These are phyloP conservation scores for Eulemur coronatus DNA, from an alignment of 2,797 vertebrate genomes.

Conservation along the genomic window DNA sequence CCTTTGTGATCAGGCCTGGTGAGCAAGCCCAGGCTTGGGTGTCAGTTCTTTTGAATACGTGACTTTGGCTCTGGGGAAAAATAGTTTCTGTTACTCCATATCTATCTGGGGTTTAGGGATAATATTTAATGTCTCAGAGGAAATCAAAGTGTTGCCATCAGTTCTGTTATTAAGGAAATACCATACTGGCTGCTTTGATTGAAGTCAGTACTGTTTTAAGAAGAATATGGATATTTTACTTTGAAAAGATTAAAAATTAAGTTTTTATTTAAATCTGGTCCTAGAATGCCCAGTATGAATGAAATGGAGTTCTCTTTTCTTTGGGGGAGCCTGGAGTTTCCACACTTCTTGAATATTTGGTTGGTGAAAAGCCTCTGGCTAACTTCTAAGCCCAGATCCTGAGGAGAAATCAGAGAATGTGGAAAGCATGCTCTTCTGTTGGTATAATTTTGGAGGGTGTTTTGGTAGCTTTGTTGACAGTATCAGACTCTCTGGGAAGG, in stretches of 20 bases:
- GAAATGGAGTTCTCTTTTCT: not conserved
- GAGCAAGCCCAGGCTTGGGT: not conserved
- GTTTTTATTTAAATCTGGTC: not conserved
- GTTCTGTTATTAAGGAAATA: not conserved
- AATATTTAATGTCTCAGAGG: not conserved
- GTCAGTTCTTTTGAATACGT: not conserved
- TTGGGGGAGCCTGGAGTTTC: not conserved
- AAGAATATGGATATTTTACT: not conserved
- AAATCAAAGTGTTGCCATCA: not conserved
- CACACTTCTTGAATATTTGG: not conserved
- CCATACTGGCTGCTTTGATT: not conserved
- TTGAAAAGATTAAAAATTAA: constrained; percentile 3
- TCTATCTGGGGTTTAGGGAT: not conserved
- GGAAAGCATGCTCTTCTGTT: not conserved
- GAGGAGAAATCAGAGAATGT: constrained; percentile 12
- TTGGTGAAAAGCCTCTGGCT: not conserved
- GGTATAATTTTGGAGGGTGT: not conserved
- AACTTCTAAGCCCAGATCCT: not conserved
- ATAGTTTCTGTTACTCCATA: not conserved
- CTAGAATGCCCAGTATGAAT: not conserved
- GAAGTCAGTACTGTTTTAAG: not conserved
- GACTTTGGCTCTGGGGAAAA: not conserved
- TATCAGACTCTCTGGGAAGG: not conserved
- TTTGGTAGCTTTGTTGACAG: not conserved
- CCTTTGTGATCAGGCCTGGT: not conserved